A percentile compares a stretch with the other conserved stretches of the same genome.
Conservation (phyloP, 1,140 invertebrate genomes). For the Cotesia chilonis region DNA sequence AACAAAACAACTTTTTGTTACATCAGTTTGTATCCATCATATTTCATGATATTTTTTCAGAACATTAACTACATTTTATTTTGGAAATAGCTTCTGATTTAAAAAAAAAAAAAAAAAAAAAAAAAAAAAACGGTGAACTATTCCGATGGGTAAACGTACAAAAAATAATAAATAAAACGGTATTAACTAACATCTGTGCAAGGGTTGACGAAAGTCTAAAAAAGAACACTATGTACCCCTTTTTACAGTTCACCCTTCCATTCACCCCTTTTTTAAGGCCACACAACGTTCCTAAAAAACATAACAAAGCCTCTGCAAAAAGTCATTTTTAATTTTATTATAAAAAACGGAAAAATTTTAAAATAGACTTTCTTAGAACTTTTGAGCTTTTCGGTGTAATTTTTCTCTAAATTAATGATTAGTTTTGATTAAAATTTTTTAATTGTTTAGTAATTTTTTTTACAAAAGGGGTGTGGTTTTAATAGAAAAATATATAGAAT, state of each 20-base stretch:
- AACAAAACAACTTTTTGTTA: no score
- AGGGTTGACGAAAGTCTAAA: slow-evolving; percentile 16
- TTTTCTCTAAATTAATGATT: not conserved
- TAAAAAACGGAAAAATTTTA: not conserved
- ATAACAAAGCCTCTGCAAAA: not conserved
- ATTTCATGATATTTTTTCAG: no score
- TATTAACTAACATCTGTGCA: slow-evolving; percentile 5
- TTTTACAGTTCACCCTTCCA: slow-evolving; percentile 7
- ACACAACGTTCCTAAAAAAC: not conserved
- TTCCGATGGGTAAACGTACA: not conserved
- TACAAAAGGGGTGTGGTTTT: slow-evolving; percentile 26
- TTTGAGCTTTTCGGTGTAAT: not conserved
- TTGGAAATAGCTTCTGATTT: no score
- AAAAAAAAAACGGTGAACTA: not conserved
- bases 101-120: no score
- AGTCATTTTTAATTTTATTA: not conserved
- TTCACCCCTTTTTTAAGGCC: slow-evolving; percentile 1
- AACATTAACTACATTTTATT: no score
- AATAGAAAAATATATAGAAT: slow-evolving; percentile 7
- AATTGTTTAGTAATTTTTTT: not conserved
- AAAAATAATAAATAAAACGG: slow-evolving; percentile 6
- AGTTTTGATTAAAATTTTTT: not conserved
- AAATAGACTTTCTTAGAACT: not conserved
- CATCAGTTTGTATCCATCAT: no score
- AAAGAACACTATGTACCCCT: slow-evolving; percentile 16